Conservation (phyloP, 2,888 invertebrate species). For the Strigamia crassipes region DNA sequence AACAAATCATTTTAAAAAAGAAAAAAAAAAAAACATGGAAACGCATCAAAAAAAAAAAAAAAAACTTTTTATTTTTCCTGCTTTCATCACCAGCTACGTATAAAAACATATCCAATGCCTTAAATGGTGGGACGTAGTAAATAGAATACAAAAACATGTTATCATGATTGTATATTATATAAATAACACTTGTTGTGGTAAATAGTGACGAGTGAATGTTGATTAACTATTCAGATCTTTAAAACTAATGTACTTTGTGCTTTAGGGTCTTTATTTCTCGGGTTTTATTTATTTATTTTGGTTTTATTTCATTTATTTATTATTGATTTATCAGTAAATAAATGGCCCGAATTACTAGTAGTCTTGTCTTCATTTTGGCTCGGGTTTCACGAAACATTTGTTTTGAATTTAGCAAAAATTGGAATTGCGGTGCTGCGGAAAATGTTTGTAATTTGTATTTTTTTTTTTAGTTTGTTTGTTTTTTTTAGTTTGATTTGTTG, state of each 20-base stretch:
- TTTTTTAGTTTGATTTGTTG: neutral
- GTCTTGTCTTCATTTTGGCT: conserved; percentile 1
- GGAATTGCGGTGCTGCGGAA: neutral
- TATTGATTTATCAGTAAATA: conserved; percentile 14
- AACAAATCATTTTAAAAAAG: conserved; percentile 44
- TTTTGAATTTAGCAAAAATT: neutral
- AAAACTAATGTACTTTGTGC: conserved; percentile 15
- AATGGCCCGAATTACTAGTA: neutral
- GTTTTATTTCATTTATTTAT: neutral
- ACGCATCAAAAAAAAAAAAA: neutral
- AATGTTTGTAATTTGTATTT: conserved; percentile 23
- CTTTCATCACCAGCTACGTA: neutral
- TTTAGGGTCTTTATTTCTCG: conserved; percentile 28
- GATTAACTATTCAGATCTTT: neutral
- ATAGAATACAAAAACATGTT: neutral
- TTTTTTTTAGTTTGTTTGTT: neutral
- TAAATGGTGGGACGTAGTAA: neutral
- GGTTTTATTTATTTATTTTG: neutral
- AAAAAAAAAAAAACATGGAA: neutral
- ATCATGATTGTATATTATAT: conserved; percentile 4
- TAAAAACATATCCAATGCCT: neutral
- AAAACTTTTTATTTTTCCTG: neutral
- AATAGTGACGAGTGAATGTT: neutral
- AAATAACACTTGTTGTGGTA: neutral
- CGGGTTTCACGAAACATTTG: neutral